phyloP scores from a whole-genome alignment of 2,888 invertebrate genomes.

The Gnatocerus cornutus region DNA sequence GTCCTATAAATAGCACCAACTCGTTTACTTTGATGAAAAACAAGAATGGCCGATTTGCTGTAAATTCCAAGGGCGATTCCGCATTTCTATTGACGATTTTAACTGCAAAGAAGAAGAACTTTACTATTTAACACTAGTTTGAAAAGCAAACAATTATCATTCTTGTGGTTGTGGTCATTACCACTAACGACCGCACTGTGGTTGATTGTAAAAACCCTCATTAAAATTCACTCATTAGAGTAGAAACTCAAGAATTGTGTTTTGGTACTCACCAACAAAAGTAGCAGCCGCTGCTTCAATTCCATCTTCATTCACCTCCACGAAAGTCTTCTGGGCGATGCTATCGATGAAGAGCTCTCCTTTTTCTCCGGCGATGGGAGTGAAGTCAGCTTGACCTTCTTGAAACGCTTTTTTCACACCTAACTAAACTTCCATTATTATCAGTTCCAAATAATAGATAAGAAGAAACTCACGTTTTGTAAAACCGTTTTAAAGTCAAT shows the following conservation, averaged over 20 bases:
- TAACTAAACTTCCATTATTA: neutral
- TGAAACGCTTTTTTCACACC: neutral
- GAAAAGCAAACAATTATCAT: too few relatives aligned
- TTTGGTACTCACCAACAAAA: too few relatives aligned
- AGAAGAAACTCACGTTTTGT: conserved; percentile 4
- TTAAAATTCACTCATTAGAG: too few relatives aligned
- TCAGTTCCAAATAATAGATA: too few relatives aligned
- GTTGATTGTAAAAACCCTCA: too few relatives aligned
- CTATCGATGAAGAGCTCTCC: neutral
- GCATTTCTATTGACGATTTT: conserved; percentile 1
- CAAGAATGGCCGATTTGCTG: conserved; percentile 2
- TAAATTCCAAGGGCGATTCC: neutral
- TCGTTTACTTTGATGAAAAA: conserved; percentile 11
- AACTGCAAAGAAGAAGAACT: neutral
- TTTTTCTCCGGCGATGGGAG: conserved; percentile 11
- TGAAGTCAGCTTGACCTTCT: conserved; percentile 5
- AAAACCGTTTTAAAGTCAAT: conserved; percentile 1
- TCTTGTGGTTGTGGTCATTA: too few relatives aligned
- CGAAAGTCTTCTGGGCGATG: neutral
- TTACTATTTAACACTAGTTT: too few relatives aligned
- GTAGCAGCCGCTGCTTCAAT: too few relatives aligned
- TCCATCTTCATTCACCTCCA: neutral
- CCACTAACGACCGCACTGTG: too few relatives aligned
- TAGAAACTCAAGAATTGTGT: too few relatives aligned
- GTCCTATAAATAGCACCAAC: neutral